Percentiles rank a stretch among this genome's conserved stretches.
Evolutionary conservation across 2,113 vertebrate genomes (phyloP).

Genomic region (Elaphurus davidianus): DNA sequence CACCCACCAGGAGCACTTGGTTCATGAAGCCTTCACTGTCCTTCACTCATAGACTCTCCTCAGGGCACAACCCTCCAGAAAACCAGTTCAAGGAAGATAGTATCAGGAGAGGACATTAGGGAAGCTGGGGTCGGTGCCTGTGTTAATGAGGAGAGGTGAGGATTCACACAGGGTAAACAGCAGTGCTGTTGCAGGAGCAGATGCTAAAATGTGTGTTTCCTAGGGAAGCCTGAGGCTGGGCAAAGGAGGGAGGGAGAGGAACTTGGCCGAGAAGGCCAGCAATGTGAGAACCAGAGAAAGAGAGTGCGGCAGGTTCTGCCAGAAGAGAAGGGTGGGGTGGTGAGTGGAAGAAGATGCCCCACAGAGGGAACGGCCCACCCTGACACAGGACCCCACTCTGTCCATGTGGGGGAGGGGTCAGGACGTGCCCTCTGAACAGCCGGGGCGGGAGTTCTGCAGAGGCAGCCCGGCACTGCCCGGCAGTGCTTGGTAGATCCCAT

Average conservation of each 20-base stretch:
- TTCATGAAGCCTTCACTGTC: neutral
- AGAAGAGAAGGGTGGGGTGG: neutral
- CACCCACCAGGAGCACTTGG: neutral
- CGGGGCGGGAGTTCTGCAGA: neutral
- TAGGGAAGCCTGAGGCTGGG: neutral
- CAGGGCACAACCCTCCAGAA: neutral
- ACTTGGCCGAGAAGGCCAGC: neutral
- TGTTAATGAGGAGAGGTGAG: neutral
- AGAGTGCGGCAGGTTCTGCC: neutral
- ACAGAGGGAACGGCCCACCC: neutral
- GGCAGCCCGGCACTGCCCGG: no score
- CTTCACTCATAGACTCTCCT: neutral
- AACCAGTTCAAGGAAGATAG: neutral
- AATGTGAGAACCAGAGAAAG: neutral
- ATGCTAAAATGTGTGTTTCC: neutral
- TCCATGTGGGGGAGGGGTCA: fast-evolving
- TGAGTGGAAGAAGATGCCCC: neutral
- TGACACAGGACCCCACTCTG: neutral
- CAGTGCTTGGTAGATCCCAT: neutral
- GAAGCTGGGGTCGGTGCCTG: neutral
- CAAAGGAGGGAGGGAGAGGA: neutral
- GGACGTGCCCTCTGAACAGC: neutral
- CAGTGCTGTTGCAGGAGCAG: neutral
- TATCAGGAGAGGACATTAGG: neutral
- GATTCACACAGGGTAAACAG: neutral